Percentiles rank a stretch among this genome's conserved stretches.
Conservation (phyloP, 2,888 invertebrate genomes). For the Heliconius sara region DNA sequence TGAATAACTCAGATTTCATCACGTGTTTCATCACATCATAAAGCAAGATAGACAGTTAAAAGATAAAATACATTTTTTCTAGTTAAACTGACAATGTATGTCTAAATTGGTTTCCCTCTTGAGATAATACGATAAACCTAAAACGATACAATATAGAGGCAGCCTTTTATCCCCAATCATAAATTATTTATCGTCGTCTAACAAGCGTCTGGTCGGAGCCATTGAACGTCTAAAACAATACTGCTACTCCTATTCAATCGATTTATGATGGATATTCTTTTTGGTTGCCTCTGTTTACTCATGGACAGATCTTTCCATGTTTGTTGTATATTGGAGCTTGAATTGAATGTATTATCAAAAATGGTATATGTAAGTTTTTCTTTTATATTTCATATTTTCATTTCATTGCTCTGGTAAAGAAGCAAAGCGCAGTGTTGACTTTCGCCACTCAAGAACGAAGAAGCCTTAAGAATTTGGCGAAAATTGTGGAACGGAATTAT, state of each 20-base stretch:
- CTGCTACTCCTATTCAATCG: not conserved
- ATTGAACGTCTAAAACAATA: constrained; percentile 33
- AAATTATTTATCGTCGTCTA: constrained; percentile 36
- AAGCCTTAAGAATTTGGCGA: too few species aligned
- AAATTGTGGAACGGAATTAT: too few species aligned
- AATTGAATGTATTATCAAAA: not conserved
- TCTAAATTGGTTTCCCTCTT: not conserved
- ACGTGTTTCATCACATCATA: too few species aligned
- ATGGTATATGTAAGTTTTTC: too few species aligned
- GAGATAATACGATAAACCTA: constrained; percentile 17
- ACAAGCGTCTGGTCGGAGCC: constrained; percentile 27
- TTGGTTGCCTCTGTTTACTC: not conserved
- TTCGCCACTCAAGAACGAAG: too few species aligned
- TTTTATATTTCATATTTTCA: too few species aligned
- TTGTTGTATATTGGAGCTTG: not conserved
- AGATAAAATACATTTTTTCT: not conserved
- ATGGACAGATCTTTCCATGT: not conserved
- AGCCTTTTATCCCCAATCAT: constrained; percentile 32
- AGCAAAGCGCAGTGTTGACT: too few species aligned
- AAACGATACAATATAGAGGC: constrained; percentile 13
- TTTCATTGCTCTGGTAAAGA: too few species aligned
- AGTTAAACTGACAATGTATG: not conserved
- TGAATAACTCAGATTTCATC: not conserved
- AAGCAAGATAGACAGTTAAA: not conserved
- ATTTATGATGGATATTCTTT: not conserved